phyloP scores from a whole-genome alignment of 2,888 invertebrate genomes.

The Iphiclides podalirius region DNA sequence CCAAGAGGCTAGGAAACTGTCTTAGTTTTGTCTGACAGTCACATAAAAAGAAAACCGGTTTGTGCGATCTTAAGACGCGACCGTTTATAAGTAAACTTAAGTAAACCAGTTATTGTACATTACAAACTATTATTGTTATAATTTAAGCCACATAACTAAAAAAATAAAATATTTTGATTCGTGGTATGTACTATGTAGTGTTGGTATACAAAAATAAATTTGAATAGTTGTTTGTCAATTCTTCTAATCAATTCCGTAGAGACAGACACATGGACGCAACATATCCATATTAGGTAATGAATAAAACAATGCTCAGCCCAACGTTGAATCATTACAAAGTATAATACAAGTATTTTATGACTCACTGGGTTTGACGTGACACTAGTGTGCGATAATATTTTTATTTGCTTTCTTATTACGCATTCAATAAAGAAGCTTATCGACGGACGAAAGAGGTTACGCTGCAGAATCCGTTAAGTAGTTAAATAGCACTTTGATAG shows the following conservation, averaged over 20 bases:
- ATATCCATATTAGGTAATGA: slow-evolving; percentile 3
- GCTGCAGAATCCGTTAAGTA: background rate
- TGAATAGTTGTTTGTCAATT: background rate
- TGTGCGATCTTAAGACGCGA: slow-evolving; percentile 4
- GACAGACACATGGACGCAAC: background rate
- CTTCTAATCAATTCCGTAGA: slow-evolving; percentile 4
- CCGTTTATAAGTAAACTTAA: background rate
- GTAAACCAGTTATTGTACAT: too few relatives aligned
- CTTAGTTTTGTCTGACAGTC: slow-evolving; percentile 11
- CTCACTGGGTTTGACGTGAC: slow-evolving; percentile 5
- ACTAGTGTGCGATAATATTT: slow-evolving; percentile 9
- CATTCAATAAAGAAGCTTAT: background rate
- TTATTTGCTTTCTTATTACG: slow-evolving; percentile 7
- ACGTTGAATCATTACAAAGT: slow-evolving; percentile 15
- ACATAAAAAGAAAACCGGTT: slow-evolving; percentile 20
- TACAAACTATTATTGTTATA: too few relatives aligned
- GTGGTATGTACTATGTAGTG: too few relatives aligned
- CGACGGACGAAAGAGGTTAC: background rate
- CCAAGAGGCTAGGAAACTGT: slow-evolving; percentile 13
- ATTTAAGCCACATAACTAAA: too few relatives aligned
- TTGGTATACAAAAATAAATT: background rate
- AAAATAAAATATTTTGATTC: too few relatives aligned
- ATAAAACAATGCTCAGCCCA: slow-evolving; percentile 18
- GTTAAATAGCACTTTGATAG: background rate
- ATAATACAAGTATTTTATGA: slow-evolving; percentile 16